Base-by-base conservation (phyloP, 2,797 vertebrate species). In the Philypnodon macrostomus region DNA sequence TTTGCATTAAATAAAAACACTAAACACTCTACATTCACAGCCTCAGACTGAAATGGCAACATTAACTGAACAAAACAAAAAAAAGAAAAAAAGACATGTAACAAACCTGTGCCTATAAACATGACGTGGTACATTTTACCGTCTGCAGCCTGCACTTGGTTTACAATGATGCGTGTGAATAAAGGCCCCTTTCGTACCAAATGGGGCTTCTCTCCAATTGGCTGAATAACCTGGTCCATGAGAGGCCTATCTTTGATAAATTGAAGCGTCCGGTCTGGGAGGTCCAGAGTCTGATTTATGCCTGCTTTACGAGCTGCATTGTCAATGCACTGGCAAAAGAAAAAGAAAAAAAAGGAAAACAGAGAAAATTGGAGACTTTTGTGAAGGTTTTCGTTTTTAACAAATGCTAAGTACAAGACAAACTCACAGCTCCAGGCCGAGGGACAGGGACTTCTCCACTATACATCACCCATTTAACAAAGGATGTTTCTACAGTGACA, bases 101-200 rank as follows among this genome's bases (percentile, higher is more conserved):
- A 42, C 64, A 44, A 60, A 91, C 92, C 90, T 79, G 92, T 91
- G 75, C 89, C 92, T 23, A 90, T 81, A 67, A 92, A 93, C 88
- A 92, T 87, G 53, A 92, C 83, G 0, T 73, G 21, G 16, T 90
- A 73, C 0, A 35, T 66, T 17, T 67, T 39, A 17, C 85, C 75
- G 6, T 91, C 80, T 8, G 84, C 49, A 3, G 83, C 85, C 17
- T 59, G 63, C 30, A 79, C 75, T 45, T 77, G 74, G 70, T 85
- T 70, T 31, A 90, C 90, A 1, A 86, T 63, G 10, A 90, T 87
- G 32, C 80, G 70, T 24, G 87, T 86, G 44, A 90, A 91, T 31
- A 58, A 53, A 1, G 86, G 58, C 13, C 87, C 90, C 46, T 53
- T 84, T 53, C 73, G 75, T 36, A 91, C 63, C 15, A 93, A 78